phyloP scores from a whole-genome alignment of 2,888 invertebrate species.

The Idaea aversata region DNA sequence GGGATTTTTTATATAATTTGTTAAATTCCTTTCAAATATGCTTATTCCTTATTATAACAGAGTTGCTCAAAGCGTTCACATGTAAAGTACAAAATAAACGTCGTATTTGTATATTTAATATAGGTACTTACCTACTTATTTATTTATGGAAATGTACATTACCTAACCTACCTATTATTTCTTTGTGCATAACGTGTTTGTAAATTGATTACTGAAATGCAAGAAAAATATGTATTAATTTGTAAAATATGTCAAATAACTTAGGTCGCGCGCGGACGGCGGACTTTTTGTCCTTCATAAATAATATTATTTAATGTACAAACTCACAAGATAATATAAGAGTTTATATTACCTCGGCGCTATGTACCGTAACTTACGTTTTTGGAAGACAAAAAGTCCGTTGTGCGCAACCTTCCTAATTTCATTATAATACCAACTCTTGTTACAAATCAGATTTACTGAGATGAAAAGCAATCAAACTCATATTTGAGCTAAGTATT shows the following conservation, averaged over 20 bases:
- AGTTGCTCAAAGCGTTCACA: neutral
- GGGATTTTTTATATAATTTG: neutral
- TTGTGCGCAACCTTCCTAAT: neutral
- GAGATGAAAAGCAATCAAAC: neutral
- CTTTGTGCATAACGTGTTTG: slow-evolving; percentile 23
- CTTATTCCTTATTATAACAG: neutral
- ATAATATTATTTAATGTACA: neutral
- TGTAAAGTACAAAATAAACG: slow-evolving; percentile 44
- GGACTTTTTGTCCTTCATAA: neutral
- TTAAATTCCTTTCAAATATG: neutral
- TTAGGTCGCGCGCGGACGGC: slow-evolving; percentile 7
- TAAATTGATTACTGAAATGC: slow-evolving; percentile 24
- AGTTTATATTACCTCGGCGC: too few relatives aligned
- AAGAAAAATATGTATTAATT: slow-evolving; percentile 26
- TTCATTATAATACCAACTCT: neutral
- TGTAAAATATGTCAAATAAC: slow-evolving; percentile 4
- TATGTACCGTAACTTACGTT: neutral
- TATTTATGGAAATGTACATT: slow-evolving; percentile 30
- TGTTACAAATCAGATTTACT: neutral
- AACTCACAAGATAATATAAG: too few relatives aligned
- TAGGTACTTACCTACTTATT: slow-evolving; percentile 19
- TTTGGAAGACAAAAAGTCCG: neutral
- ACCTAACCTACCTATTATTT: slow-evolving; percentile 19
- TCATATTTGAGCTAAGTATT: neutral
- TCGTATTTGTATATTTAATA: slow-evolving; percentile 30